Conservation (phyloP, 1,140 invertebrate species). For the Trypoxylus dichotomus region DNA sequence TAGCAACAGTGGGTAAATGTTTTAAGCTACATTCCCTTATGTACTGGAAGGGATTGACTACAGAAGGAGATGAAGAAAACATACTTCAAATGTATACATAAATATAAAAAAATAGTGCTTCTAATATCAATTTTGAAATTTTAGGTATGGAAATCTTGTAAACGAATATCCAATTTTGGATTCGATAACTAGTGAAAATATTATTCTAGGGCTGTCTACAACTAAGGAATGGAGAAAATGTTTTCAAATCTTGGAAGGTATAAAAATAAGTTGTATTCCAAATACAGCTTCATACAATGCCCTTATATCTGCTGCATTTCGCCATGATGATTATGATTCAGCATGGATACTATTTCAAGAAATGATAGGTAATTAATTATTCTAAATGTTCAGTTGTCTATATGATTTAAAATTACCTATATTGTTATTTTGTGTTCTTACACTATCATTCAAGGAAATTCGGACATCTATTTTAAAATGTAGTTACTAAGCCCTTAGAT, state of each 20-base stretch:
- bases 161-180: slow-evolving; percentile 60
- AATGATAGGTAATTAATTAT: slow-evolving; percentile 49
- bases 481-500: no score
- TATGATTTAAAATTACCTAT: no score
- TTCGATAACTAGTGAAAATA: slow-evolving; percentile 57
- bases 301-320: slow-evolving; percentile 60
- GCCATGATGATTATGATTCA: slow-evolving; percentile 57
- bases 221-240: slow-evolving; percentile 65
- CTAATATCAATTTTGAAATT: slow-evolving; percentile 26
- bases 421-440: no score
- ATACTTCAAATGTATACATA: slow-evolving; percentile 23
- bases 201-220: slow-evolving; percentile 62
- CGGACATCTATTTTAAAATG: no score
- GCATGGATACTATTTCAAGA: slow-evolving; percentile 59
- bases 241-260: slow-evolving; percentile 61
- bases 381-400: no score
- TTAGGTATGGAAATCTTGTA: slow-evolving; percentile 54
- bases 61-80: slow-evolving; percentile 17
- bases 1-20: slow-evolving; percentile 59
- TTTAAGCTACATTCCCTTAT: slow-evolving; percentile 56
- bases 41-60: neutral
- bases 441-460: no score
- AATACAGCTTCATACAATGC: slow-evolving; percentile 52
- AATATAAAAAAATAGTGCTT: neutral
- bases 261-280: slow-evolving; percentile 54